Conservation (phyloP, 1,140 invertebrate species). For the Aradophagus sp. region DNA sequence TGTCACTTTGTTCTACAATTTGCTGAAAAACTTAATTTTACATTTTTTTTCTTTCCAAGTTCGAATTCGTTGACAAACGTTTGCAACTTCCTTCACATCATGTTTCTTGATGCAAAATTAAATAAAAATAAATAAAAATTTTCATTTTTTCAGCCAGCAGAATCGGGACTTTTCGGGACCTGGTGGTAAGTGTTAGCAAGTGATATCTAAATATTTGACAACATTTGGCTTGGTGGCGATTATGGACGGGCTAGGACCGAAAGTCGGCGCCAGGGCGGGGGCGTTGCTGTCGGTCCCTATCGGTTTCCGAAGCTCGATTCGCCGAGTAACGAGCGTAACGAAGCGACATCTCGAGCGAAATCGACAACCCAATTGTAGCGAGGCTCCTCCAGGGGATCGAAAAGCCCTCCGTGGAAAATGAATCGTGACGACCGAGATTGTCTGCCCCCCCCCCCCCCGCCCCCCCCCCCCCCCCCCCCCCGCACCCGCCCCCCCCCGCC, state of each 20-base stretch:
- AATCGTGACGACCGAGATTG: slow-evolving; percentile 54
- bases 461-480: too few species aligned
- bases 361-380: slow-evolving; percentile 55
- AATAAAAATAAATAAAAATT: too few species aligned
- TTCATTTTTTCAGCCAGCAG: too few species aligned
- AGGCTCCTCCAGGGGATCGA: slow-evolving; percentile 45
- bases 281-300: slow-evolving; percentile 43
- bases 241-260: slow-evolving; percentile 1
- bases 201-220: not conserved
- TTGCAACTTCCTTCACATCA: too few species aligned
- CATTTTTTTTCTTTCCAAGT: too few species aligned
- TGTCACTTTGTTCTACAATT: too few species aligned
- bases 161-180: too few species aligned
- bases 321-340: slow-evolving; percentile 52
- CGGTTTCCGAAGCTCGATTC: slow-evolving; percentile 43
- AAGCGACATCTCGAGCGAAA: slow-evolving; percentile 55
- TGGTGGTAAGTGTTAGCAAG: too few species aligned
- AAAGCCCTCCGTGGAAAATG: slow-evolving; percentile 49
- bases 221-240: not conserved
- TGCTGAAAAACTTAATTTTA: too few species aligned
- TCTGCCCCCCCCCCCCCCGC: slow-evolving; percentile 7
- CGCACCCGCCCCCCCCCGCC: too few species aligned
- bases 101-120: too few species aligned
- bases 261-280: slow-evolving; percentile 9
- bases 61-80: too few species aligned